Conservation (phyloP, 2,888 invertebrate genomes). For the Prosapia bicincta region DNA sequence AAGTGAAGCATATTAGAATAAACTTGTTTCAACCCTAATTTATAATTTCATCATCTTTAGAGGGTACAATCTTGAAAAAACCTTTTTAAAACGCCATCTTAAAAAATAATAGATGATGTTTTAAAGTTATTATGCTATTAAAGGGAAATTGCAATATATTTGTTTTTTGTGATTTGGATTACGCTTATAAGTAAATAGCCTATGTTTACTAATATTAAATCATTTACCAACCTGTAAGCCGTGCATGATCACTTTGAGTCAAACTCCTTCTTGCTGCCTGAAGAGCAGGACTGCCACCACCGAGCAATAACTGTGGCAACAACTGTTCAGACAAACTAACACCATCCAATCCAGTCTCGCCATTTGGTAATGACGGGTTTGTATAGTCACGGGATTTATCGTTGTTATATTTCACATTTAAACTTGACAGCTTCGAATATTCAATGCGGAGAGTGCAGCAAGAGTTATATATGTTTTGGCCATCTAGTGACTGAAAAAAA, state of each 20-base stretch:
- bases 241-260: constrained; percentile 35
- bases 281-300: constrained; percentile 43
- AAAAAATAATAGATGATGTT: too few relatives aligned
- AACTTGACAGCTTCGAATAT: constrained; percentile 96
- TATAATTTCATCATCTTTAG: too few relatives aligned
- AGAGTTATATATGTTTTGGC: constrained; percentile 99
- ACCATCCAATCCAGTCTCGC: constrained; percentile 77
- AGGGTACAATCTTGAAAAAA: too few relatives aligned
- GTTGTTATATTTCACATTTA: constrained; percentile 99
- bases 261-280: constrained; percentile 43
- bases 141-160: too few relatives aligned
- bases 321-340: constrained; percentile 52
- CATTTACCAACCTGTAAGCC: constrained; percentile 30
- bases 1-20: too few relatives aligned
- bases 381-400: constrained; percentile 99
- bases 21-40: too few relatives aligned
- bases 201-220: background rate
- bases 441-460: constrained; percentile 99
- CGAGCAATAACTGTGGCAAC: constrained; percentile 53
- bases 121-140: too few relatives aligned
- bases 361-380: constrained; percentile 95
- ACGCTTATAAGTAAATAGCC: too few relatives aligned
- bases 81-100: too few relatives aligned
- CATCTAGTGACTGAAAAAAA: constrained; percentile 79
- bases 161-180: too few relatives aligned